phyloP scores from a whole-genome alignment of 2,888 invertebrate species.

The Cerceris ruficornis region DNA sequence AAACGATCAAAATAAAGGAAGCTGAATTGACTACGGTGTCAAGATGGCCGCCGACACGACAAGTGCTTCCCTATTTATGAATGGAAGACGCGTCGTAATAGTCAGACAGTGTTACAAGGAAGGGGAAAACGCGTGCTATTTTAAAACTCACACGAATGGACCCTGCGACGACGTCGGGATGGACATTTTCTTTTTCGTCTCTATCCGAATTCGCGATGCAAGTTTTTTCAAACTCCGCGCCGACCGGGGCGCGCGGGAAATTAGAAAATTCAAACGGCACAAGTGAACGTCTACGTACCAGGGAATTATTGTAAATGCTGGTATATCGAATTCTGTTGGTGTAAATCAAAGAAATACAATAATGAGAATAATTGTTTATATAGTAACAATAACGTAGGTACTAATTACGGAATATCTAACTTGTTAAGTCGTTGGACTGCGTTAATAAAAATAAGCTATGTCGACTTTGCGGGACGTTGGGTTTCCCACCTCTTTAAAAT shows the following conservation, averaged over 20 bases:
- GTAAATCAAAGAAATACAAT: slow-evolving; percentile 75
- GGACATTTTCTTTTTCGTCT: slow-evolving; percentile 32
- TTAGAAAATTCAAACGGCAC: neutral
- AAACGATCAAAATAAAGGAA: slow-evolving; percentile 23
- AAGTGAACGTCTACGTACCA: neutral
- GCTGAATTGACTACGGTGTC: slow-evolving; percentile 62
- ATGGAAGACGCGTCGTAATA: slow-evolving; percentile 68
- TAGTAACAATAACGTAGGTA: slow-evolving; percentile 70
- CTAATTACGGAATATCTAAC: slow-evolving; percentile 75
- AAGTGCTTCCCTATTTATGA: slow-evolving; percentile 74
- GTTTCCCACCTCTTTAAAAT: slow-evolving; percentile 20
- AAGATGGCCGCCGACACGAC: slow-evolving; percentile 69
- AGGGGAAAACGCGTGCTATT: slow-evolving; percentile 63
- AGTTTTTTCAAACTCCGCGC: neutral
- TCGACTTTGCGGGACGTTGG: slow-evolving; percentile 14
- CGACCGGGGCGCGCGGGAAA: neutral
- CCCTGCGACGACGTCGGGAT: slow-evolving; percentile 40
- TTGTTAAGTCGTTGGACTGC: slow-evolving; percentile 40
- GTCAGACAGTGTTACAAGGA: slow-evolving; percentile 34
- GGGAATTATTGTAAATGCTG: slow-evolving; percentile 76
- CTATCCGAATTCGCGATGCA: slow-evolving; percentile 5
- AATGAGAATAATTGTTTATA: slow-evolving; percentile 67
- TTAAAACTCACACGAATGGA: slow-evolving; percentile 60
- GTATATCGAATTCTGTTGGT: slow-evolving; percentile 79
- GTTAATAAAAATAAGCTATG: slow-evolving; percentile 41